Evolutionary conservation across 2,113 vertebrate species (phyloP), one percentile per base, ranked within the genome.

Genomic region (Noctilio leporinus): DNA sequence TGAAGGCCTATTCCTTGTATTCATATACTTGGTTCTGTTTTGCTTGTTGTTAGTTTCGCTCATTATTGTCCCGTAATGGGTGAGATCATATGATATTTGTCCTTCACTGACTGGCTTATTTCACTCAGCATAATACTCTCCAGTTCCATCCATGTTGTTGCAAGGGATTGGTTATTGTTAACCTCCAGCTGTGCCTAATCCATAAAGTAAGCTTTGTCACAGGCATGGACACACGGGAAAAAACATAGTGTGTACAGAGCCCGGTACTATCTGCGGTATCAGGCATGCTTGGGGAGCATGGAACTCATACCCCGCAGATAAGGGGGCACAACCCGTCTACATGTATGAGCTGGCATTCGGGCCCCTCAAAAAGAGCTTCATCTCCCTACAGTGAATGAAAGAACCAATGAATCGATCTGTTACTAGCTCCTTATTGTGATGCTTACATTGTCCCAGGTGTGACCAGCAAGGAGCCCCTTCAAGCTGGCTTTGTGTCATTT

Each of bases 101-200:
- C n/a, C n/a, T n/a, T n/a, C n/a, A n/a, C n/a, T n/a, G n/a, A n/a
- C n/a, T n/a, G n/a, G n/a, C n/a, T n/a, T n/a, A n/a, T n/a, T n/a
- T n/a, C n/a, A n/a, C n/a, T n/a, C n/a, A n/a, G n/a, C n/a, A n/a
- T n/a, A n/a, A n/a, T n/a, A n/a, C n/a, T n/a, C n/a, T n/a, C n/a
- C n/a, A n/a, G n/a, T n/a, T n/a, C n/a, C n/a, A n/a, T n/a, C n/a
- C n/a, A n/a, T n/a, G n/a, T n/a, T n/a, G n/a, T n/a, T n/a, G n/a
- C n/a, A n/a, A n/a, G n/a, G n/a, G n/a, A n/a, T 8, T 7, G 49
- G 47, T 7, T 3, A 4, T 24, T 7, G 33, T 2, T 2, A 2
- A 14, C 35, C 55, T 22, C 49, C 24, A 11, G 1, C 75, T 0
- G 49, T 2, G 22, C 49, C 75, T 9, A 2, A 0, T 22, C 14